These are phyloP conservation scores for Neodiprion lecontei DNA, from an alignment of 1,140 invertebrate genomes.

Conservation along the genomic window DNA sequence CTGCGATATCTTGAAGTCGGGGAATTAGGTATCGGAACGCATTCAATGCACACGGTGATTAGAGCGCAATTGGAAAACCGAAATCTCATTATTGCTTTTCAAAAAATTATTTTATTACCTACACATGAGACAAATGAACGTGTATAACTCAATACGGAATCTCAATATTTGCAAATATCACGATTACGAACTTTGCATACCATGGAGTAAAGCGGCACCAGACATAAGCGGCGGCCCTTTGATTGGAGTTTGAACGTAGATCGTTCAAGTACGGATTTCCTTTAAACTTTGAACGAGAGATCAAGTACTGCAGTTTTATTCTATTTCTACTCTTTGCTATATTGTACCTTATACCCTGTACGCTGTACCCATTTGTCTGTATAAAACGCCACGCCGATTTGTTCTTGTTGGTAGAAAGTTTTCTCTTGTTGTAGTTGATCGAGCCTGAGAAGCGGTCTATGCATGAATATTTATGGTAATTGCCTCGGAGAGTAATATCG, in stretches of 20 bases:
- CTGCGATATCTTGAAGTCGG: too few relatives aligned
- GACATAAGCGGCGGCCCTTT: not conserved
- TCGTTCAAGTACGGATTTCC: not conserved
- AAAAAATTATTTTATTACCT: too few relatives aligned
- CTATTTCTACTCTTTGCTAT: not conserved
- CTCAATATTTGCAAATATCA: too few relatives aligned
- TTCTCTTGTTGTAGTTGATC: not conserved
- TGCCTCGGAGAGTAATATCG: not conserved
- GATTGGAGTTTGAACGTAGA: not conserved
- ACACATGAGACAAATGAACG: too few relatives aligned
- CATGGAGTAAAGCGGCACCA: too few relatives aligned
- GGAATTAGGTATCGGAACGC: too few relatives aligned
- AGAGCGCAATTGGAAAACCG: too few relatives aligned
- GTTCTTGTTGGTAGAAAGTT: not conserved
- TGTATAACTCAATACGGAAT: too few relatives aligned
- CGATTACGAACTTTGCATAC: too few relatives aligned
- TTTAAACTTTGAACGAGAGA: not conserved
- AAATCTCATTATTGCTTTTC: too few relatives aligned
- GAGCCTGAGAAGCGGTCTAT: not conserved
- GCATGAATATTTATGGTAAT: constrained; percentile 2
- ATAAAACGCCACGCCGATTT: not conserved
- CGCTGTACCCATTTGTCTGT: not conserved
- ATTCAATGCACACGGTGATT: too few relatives aligned
- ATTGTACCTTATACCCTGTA: not conserved
- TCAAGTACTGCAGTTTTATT: not conserved